These are phyloP conservation scores for Prosopocoilus inquinatus DNA, from an alignment of 2,888 invertebrate genomes.

Conservation along the genomic window DNA sequence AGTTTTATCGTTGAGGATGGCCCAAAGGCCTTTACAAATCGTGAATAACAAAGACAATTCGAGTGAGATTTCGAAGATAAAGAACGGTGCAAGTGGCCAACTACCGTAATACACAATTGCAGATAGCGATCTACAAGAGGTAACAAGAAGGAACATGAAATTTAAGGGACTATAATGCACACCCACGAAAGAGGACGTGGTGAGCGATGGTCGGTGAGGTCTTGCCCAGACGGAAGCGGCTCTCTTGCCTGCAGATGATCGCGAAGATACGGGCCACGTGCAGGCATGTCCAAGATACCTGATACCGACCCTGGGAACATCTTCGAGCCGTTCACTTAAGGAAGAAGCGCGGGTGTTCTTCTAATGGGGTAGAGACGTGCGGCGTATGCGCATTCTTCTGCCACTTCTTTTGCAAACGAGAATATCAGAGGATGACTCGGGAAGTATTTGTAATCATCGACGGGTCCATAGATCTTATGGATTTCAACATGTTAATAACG, in stretches of 20 bases:
- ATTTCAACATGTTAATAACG: slow-evolving; percentile 1
- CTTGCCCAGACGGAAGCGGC: slow-evolving; percentile 17
- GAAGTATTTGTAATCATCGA: slow-evolving; percentile 1
- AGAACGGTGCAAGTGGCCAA: slow-evolving; percentile 6
- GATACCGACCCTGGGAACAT: slow-evolving; percentile 34
- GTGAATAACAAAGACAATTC: too few species aligned
- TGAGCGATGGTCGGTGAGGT: not conserved
- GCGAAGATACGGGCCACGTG: slow-evolving; percentile 46
- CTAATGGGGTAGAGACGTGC: not conserved
- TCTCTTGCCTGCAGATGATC: slow-evolving; percentile 37
- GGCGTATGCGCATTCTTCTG: slow-evolving; percentile 2
- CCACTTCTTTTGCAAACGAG: not conserved
- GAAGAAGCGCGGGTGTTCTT: slow-evolving; percentile 16
- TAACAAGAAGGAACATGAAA: slow-evolving; percentile 19
- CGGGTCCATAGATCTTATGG: not conserved
- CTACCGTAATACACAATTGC: slow-evolving; percentile 22
- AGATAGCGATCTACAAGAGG: slow-evolving; percentile 12
- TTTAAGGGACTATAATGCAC: slow-evolving; percentile 19
- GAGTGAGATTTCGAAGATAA: not conserved
- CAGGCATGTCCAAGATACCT: slow-evolving; percentile 43
- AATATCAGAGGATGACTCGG: not conserved
- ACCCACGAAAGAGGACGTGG: slow-evolving; percentile 11
- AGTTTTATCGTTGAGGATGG: too few species aligned
- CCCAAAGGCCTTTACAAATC: too few species aligned
- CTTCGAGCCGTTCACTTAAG: slow-evolving; percentile 27